Percentiles rank a stretch among this genome's conserved stretches.
These are phyloP conservation scores for Theropithecus gelada DNA, from an alignment of 2,113 vertebrate species.

Conservation along the genomic window DNA sequence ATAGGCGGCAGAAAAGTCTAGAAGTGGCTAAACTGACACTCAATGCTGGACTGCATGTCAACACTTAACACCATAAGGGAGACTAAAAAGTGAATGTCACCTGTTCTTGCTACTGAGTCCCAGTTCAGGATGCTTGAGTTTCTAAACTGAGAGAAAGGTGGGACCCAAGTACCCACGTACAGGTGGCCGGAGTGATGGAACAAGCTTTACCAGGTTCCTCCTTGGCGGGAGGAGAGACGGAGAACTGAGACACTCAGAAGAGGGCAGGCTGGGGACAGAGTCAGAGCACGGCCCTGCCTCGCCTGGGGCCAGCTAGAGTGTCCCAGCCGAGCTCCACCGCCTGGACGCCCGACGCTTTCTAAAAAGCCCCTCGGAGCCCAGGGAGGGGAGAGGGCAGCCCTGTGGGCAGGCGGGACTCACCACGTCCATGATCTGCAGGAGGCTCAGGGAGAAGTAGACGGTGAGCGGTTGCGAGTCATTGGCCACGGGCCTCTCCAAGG, in stretches of 20 bases:
- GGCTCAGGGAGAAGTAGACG: slow-evolving; percentile 91
- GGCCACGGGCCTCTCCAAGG: slow-evolving; percentile 91
- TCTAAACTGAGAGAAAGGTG: not conserved
- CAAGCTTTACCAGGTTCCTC: not conserved
- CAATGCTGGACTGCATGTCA: not conserved
- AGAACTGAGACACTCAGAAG: not conserved
- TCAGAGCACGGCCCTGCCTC: accelerated
- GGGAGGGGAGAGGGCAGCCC: not conserved
- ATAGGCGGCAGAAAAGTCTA: not conserved
- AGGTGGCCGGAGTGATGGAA: slow-evolving; percentile 6
- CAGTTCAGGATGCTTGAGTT: slow-evolving; percentile 23
- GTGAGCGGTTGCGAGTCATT: slow-evolving; percentile 94
- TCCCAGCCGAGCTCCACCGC: not conserved
- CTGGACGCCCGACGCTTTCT: accelerated
- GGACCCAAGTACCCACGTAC: not conserved
- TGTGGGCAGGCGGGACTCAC: slow-evolving; percentile 80
- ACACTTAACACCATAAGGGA: not conserved
- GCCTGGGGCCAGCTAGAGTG: not conserved
- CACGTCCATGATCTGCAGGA: slow-evolving; percentile 98
- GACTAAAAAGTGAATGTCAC: not conserved
- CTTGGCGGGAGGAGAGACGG: not conserved
- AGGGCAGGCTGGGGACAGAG: not conserved
- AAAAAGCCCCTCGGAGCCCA: not conserved
- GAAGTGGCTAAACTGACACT: not conserved
- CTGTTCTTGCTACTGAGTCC: not conserved